phyloP scores from a whole-genome alignment of 2,113 vertebrate genomes.

The Merops nubicus region DNA sequence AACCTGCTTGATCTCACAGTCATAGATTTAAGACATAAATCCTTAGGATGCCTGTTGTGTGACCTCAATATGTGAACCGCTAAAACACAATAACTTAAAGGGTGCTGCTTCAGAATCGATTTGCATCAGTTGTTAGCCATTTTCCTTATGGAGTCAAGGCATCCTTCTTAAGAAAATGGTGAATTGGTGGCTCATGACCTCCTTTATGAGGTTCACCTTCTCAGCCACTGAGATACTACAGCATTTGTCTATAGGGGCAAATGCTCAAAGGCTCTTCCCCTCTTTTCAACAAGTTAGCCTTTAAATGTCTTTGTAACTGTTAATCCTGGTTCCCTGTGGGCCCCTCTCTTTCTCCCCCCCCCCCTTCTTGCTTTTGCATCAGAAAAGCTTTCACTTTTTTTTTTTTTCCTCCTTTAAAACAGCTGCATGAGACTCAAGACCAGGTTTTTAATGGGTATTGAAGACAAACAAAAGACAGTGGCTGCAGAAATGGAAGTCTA shows the following conservation, averaged over 20 bases:
- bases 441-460: conserved; percentile 88
- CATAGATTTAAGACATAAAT: conserved; percentile 74
- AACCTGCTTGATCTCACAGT: conserved; percentile 71
- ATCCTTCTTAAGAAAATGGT: conserved; percentile 83
- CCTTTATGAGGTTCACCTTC: conserved; percentile 94
- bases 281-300: no score
- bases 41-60: conserved; percentile 64
- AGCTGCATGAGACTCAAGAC: conserved; percentile 85
- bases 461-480: conserved; percentile 85
- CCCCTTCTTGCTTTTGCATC: conserved; percentile 84
- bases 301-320: conserved; percentile 92
- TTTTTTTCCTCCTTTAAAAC: conserved; percentile 77
- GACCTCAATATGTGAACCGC: conserved; percentile 78
- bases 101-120: conserved; percentile 83
- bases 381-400: conserved; percentile 90
- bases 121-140: conserved; percentile 84
- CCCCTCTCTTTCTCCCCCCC: conserved; percentile 55
- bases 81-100: conserved; percentile 81
- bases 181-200: conserved; percentile 87
- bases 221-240: conserved; percentile 85
- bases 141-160: conserved; percentile 80
- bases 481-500: conserved; percentile 83
- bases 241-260: conserved; percentile 88
- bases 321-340: conserved; percentile 87
- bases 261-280: conserved; percentile 86